Percentiles rank a stretch among this genome's conserved stretches.
Evolutionary conservation across 2,113 vertebrate species (phyloP).

Genomic region (Sclerurus mexicanus): DNA sequence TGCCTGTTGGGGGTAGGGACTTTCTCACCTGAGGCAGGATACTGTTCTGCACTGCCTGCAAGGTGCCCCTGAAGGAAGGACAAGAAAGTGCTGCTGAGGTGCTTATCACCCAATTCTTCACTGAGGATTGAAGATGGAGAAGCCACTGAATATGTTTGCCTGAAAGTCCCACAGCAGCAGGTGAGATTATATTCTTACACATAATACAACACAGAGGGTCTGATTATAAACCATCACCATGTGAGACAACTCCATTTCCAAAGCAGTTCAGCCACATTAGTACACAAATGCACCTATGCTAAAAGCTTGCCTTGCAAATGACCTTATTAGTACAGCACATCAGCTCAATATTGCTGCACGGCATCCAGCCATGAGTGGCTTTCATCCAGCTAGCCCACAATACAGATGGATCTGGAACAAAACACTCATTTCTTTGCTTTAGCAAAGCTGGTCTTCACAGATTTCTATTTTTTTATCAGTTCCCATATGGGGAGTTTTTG

Average conservation of each 20-base stretch:
- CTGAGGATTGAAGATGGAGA: neutral
- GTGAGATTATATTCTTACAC: neutral
- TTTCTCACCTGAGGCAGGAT: neutral
- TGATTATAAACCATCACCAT: neutral
- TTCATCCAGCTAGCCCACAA: neutral
- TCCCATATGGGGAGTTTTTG: neutral
- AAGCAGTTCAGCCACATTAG: neutral
- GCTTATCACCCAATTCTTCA: neutral
- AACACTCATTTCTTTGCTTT: neutral
- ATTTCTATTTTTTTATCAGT: neutral
- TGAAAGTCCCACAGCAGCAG: neutral
- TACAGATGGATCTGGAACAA: neutral
- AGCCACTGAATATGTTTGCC: neutral
- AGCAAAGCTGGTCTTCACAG: neutral
- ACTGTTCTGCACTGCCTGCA: neutral
- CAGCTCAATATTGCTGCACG: neutral
- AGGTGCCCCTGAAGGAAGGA: neutral
- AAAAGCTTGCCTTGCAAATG: neutral
- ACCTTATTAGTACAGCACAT: neutral
- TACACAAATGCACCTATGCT: neutral
- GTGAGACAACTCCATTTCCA: neutral
- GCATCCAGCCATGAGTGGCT: neutral
- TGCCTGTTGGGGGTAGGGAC: accelerated
- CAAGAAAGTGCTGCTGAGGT: neutral
- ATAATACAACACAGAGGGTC: neutral